Evolutionary conservation across 2,113 vertebrate genomes (phyloP).

Genomic region (Connochaetes taurinus): DNA sequence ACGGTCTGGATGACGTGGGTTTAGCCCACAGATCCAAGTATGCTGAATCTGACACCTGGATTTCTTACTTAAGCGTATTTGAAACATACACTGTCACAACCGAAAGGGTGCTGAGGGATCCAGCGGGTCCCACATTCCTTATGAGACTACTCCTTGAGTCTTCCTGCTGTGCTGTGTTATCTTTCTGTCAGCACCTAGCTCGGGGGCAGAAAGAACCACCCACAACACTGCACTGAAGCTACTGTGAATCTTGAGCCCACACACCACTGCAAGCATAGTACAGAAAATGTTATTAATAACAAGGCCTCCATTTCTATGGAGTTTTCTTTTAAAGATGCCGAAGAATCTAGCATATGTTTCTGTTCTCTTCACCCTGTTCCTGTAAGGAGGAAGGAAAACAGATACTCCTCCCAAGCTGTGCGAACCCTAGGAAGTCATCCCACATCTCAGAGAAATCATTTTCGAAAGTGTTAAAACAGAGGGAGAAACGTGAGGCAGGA

Average conservation of each 20-base stretch:
- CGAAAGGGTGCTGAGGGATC: background rate
- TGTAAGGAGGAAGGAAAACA: background rate
- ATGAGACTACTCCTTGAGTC: background rate
- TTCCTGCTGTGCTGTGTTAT: background rate
- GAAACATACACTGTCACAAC: background rate
- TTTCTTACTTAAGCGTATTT: background rate
- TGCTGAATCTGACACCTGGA: background rate
- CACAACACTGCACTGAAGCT: background rate
- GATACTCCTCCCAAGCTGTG: background rate
- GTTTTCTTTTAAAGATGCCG: background rate
- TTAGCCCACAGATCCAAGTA: background rate
- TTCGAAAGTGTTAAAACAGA: background rate
- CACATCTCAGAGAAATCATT: background rate
- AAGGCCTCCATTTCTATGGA: background rate
- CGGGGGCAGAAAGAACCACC: constrained; percentile 21
- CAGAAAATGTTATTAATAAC: background rate
- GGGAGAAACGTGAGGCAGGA: background rate
- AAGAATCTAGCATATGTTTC: background rate
- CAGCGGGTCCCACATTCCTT: background rate
- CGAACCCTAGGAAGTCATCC: background rate
- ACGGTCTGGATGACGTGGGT: background rate
- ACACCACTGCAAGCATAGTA: background rate
- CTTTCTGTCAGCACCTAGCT: constrained; percentile 28
- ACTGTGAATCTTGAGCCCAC: background rate
- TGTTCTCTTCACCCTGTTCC: background rate